phyloP scores from a whole-genome alignment of 2,888 invertebrate genomes.

The Fissipunctia ypsillon region DNA sequence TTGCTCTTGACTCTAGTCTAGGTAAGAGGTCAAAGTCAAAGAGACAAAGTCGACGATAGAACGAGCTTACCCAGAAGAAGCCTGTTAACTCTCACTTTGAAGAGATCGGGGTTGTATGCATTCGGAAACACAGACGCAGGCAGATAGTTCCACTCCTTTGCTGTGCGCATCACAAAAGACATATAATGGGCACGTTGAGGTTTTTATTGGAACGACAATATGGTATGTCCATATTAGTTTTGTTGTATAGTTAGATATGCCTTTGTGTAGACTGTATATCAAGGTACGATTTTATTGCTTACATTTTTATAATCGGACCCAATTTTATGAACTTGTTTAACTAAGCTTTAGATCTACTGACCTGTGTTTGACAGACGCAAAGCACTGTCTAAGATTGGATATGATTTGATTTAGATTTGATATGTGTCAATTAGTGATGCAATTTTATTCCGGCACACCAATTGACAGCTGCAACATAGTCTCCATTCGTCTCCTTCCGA shows the following conservation, averaged over 20 bases:
- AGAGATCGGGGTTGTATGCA: too few relatives aligned
- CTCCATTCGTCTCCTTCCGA: neutral
- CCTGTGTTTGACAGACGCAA: too few relatives aligned
- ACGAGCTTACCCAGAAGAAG: too few relatives aligned
- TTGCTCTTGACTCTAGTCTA: too few relatives aligned
- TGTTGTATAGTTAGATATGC: neutral
- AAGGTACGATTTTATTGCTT: neutral
- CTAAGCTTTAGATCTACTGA: too few relatives aligned
- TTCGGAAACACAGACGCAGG: too few relatives aligned
- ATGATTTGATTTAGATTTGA: neutral
- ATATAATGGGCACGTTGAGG: neutral
- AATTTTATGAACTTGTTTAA: neutral
- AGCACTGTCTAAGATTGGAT: too few relatives aligned
- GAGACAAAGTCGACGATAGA: too few relatives aligned
- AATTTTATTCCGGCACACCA: neutral
- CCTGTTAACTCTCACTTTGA: too few relatives aligned
- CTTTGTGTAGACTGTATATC: neutral
- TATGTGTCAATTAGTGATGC: neutral
- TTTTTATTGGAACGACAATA: neutral
- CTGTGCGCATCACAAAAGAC: too few relatives aligned
- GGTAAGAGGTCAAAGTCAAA: too few relatives aligned
- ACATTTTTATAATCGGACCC: neutral
- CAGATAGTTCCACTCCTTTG: too few relatives aligned
- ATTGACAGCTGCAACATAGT: neutral
- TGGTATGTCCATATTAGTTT: neutral